phyloP scores from a whole-genome alignment of 2,888 invertebrate species.

The Rotaria macrura region DNA sequence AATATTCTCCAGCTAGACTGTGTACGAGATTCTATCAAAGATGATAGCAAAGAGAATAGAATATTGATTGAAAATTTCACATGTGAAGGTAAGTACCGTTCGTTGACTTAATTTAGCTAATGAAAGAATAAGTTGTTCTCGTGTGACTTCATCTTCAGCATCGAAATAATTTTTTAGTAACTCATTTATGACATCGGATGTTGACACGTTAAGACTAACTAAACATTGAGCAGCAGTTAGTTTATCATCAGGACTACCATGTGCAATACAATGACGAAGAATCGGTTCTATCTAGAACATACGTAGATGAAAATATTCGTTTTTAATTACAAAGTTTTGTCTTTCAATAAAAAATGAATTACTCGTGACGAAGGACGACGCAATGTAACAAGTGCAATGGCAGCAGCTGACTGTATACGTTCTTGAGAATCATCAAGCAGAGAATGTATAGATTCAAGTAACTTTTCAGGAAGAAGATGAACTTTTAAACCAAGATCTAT shows the following conservation, averaged over 20 bases:
- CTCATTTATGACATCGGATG: conserved; percentile 47
- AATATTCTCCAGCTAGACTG: conserved; percentile 47
- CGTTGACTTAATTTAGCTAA: conserved; percentile 43
- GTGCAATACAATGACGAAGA: neutral
- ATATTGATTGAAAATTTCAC: no score
- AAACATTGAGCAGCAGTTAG: conserved; percentile 45
- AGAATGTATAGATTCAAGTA: conserved; percentile 45
- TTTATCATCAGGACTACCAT: conserved; percentile 13
- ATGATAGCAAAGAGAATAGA: neutral
- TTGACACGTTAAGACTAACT: conserved; percentile 45
- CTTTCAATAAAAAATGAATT: neutral
- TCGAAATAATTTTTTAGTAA: conserved; percentile 44
- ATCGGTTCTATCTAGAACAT: neutral
- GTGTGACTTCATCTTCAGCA: conserved; percentile 44
- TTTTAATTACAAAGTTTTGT: neutral
- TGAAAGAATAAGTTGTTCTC: conserved; percentile 43
- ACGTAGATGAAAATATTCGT: neutral
- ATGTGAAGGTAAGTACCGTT: no score
- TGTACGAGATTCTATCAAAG: conserved; percentile 44
- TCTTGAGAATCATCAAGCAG: conserved; percentile 42
- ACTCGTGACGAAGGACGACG: neutral
- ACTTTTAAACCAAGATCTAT: neutral
- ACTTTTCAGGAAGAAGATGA: conserved; percentile 40
- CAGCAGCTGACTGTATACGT: conserved; percentile 42
- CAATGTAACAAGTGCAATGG: conserved; percentile 44